Percentiles rank a stretch among this genome's conserved stretches.
These are phyloP conservation scores for Vombatus ursinus DNA, from an alignment of 2,113 vertebrate genomes.

Conservation along the genomic window DNA sequence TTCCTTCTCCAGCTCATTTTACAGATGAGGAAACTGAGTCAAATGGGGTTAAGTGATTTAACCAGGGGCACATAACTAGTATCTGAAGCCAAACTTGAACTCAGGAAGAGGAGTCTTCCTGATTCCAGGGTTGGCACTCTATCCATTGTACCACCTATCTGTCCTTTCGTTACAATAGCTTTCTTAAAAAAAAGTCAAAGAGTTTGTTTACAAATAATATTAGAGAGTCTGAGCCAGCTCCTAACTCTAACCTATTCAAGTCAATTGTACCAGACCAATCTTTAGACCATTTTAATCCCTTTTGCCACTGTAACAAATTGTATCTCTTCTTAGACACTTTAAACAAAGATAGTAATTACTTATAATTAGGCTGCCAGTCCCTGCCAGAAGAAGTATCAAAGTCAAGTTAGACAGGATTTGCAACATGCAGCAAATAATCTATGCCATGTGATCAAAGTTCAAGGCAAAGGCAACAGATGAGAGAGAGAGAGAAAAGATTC, in stretches of 20 bases:
- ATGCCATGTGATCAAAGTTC: neutral
- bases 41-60: neutral
- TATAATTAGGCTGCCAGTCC: neutral
- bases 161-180: neutral
- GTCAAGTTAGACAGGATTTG: neutral
- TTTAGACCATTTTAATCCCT: neutral
- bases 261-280: neutral
- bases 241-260: neutral
- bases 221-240: neutral
- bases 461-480: neutral
- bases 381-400: neutral
- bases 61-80: neutral
- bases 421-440: neutral
- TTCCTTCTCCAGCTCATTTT: neutral
- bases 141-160: neutral
- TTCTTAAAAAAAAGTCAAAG: neutral
- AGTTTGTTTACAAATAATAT: neutral
- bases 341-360: neutral
- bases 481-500: neutral
- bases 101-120: neutral
- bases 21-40: neutral
- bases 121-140: neutral
- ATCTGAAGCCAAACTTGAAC: neutral
- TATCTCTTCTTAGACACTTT: neutral
- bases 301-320: neutral